These are phyloP conservation scores for Phalacrocorax carbo DNA, from an alignment of 2,113 vertebrate genomes.

Conservation along the genomic window DNA sequence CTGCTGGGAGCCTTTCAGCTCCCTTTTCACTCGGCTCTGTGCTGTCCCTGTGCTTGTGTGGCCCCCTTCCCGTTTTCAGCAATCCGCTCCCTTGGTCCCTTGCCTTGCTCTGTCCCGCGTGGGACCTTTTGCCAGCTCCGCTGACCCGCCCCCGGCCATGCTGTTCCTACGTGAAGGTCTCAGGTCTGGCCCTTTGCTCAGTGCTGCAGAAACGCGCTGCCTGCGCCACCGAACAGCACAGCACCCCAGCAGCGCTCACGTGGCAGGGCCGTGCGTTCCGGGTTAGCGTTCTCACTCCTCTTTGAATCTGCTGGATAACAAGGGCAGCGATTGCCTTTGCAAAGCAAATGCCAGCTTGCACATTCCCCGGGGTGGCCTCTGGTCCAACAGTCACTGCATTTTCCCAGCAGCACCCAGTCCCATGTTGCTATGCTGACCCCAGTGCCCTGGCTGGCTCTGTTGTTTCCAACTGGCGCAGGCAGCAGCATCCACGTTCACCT, in stretches of 20 bases:
- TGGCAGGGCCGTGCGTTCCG: rapidly evolving
- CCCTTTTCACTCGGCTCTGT: rapidly evolving
- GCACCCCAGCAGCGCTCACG: rapidly evolving
- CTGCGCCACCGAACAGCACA: rapidly evolving
- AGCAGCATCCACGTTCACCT: not conserved
- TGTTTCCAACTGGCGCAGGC: not conserved
- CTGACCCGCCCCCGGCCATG: not conserved
- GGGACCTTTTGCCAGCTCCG: not conserved
- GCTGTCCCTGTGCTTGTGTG: not conserved
- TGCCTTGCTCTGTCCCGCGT: rapidly evolving
- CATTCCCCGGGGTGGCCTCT: not conserved
- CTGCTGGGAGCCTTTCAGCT: not conserved
- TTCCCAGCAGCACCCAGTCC: not conserved
- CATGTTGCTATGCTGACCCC: not conserved
- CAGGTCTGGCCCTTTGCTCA: not conserved
- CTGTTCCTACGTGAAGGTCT: rapidly evolving
- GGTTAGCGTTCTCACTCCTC: rapidly evolving
- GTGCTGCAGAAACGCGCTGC: not conserved
- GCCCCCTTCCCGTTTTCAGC: not conserved
- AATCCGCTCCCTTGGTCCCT: rapidly evolving
- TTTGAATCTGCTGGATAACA: rapidly evolving
- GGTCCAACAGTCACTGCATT: rapidly evolving
- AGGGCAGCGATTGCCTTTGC: not conserved
- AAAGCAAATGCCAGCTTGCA: conserved; percentile 3
- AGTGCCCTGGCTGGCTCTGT: not conserved